Percentiles rank a stretch among this genome's conserved stretches.
phyloP scores from a whole-genome alignment of 2,113 vertebrate species.

The Anolis carolinensis region DNA sequence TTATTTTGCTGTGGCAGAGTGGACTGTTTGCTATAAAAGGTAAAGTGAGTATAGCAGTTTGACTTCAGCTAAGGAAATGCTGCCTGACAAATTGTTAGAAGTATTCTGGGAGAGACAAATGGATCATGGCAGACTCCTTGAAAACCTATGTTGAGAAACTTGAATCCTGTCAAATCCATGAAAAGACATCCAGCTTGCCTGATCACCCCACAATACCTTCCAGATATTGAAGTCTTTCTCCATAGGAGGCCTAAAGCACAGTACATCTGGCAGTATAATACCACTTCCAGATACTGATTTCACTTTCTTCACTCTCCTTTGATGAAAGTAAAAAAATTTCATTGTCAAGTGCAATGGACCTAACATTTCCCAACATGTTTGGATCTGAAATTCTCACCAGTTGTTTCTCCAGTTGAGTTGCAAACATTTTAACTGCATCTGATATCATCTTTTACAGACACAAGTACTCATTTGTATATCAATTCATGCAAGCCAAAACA shows the following conservation, averaged over 20 bases:
- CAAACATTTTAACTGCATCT: neutral
- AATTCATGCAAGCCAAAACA: neutral
- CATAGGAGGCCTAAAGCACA: neutral
- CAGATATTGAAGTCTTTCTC: constrained; percentile 1
- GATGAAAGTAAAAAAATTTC: neutral
- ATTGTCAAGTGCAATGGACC: neutral
- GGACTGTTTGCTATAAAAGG: constrained; percentile 55
- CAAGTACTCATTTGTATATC: neutral
- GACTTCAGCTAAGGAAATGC: constrained; percentile 61
- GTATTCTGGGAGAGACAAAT: constrained; percentile 49
- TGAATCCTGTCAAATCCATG: constrained; percentile 44
- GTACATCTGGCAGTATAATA: neutral
- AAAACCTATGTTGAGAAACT: constrained; percentile 47
- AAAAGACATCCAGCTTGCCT: constrained; percentile 38
- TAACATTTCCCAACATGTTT: neutral
- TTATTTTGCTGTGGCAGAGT: constrained; percentile 45
- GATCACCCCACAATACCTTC: constrained; percentile 24
- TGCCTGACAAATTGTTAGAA: constrained; percentile 61
- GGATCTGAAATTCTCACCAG: neutral
- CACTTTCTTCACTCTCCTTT: neutral
- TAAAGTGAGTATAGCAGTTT: constrained; percentile 60
- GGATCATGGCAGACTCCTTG: constrained; percentile 54
- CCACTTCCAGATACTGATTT: neutral
- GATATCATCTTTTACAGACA: neutral
- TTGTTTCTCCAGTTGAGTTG: neutral